A percentile compares a stretch with the other conserved stretches of the same genome.
These are phyloP conservation scores for Oryctolagus cuniculus DNA, from an alignment of 2,113 vertebrate genomes.

Conservation along the genomic window mOryCun1.1 NC_091437.1:151013001-151013500, in stretches of 20 bases:
- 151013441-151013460: not conserved
- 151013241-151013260: not conserved
- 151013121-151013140: no score
- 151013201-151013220: no score
- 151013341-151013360: not conserved
- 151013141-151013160: no score
- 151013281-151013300: not conserved
- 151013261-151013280: rapidly evolving
- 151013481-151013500: not conserved
- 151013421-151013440: not conserved
- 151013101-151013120: no score
- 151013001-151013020: no score
- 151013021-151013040: no score
- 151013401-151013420: not conserved
- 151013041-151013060: no score
- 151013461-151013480: not conserved
- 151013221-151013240: not conserved
- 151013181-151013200: no score
- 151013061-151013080: no score
- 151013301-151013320: not conserved
- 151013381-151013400: no score
- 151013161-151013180: no score
- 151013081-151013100: no score
- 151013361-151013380: not conserved
- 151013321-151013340: not conserved